phyloP scores from a whole-genome alignment of 35 echinoderm and acorn worm genomes.

The Amphiura filiformis region DNA sequence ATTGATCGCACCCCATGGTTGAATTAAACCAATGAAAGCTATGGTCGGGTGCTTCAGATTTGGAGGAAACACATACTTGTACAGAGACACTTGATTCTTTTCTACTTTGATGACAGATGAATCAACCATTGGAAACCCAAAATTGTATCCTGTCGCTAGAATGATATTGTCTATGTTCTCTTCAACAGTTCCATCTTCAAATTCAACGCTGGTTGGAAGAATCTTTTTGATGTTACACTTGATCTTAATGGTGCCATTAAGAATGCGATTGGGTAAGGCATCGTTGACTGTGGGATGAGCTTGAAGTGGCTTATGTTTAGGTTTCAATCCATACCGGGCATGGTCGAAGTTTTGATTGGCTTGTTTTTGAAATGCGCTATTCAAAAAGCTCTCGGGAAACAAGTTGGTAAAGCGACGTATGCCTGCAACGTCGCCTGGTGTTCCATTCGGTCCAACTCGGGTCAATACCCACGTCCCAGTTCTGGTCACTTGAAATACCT shows the following conservation, averaged over 20 bases:
- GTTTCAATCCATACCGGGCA: slow-evolving; percentile 60
- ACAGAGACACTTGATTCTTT: slow-evolving; percentile 71
- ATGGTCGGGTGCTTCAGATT: slow-evolving; percentile 52
- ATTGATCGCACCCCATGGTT: slow-evolving; percentile 72
- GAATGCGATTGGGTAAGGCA: slow-evolving; percentile 57
- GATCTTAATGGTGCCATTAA: slow-evolving; percentile 52
- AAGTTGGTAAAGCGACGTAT: not conserved
- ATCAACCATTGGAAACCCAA: slow-evolving; percentile 72
- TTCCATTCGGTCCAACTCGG: too few species aligned
- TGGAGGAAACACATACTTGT: slow-evolving; percentile 79
- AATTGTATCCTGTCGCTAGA: slow-evolving; percentile 74
- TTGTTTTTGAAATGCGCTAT: not conserved
- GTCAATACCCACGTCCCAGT: too few species aligned
- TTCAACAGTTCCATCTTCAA: slow-evolving; percentile 75
- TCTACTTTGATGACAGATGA: slow-evolving; percentile 52
- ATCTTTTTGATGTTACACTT: slow-evolving; percentile 72
- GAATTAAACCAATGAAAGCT: slow-evolving; percentile 67
- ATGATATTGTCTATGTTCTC: slow-evolving; percentile 85
- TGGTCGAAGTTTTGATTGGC: slow-evolving; percentile 23
- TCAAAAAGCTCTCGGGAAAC: slow-evolving; percentile 15
- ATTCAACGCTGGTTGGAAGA: slow-evolving; percentile 57
- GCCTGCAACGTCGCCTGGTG: too few species aligned
- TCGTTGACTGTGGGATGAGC: slow-evolving; percentile 74
- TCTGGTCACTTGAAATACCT: too few species aligned
- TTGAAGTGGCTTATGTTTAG: slow-evolving; percentile 24